Evolutionary conservation across 1,140 invertebrate genomes (phyloP).

Genomic region (Hypothenemus hampei): DNA sequence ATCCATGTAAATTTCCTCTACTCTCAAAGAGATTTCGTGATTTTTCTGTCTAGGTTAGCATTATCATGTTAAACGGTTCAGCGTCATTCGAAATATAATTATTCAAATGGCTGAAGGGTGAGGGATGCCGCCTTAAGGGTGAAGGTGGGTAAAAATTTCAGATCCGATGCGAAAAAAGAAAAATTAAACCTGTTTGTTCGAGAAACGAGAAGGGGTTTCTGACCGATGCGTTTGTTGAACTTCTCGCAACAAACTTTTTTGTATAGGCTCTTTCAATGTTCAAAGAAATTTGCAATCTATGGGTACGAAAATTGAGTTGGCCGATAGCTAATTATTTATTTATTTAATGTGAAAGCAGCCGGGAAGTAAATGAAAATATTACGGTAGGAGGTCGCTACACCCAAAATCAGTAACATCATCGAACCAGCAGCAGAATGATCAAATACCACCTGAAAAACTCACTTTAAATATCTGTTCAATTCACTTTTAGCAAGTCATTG

Average conservation of each 20-base stretch:
- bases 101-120: not conserved
- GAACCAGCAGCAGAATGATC: constrained; percentile 7
- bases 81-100: not conserved
- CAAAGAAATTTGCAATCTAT: no score
- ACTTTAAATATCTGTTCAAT: constrained; percentile 15
- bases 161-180: not conserved
- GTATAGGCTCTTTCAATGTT: no score
- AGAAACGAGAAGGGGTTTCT: not conserved
- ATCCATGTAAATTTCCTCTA: constrained; percentile 2
- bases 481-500: constrained; percentile 14
- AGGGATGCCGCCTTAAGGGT: not conserved
- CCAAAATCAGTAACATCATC: constrained; percentile 13
- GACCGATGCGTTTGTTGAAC: not conserved
- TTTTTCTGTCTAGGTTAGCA: not conserved
- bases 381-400: constrained; percentile 22
- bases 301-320: not conserved
- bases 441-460: constrained; percentile 10
- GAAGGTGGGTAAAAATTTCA: not conserved
- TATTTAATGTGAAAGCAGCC: not conserved
- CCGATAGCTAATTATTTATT: not conserved
- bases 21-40: not conserved
- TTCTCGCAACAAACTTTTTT: not conserved
- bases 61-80: not conserved
- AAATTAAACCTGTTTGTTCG: not conserved
- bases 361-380: constrained; percentile 1